Evolutionary conservation across 2,888 invertebrate species (phyloP).

Genomic region (Melolontha melolontha): DNA sequence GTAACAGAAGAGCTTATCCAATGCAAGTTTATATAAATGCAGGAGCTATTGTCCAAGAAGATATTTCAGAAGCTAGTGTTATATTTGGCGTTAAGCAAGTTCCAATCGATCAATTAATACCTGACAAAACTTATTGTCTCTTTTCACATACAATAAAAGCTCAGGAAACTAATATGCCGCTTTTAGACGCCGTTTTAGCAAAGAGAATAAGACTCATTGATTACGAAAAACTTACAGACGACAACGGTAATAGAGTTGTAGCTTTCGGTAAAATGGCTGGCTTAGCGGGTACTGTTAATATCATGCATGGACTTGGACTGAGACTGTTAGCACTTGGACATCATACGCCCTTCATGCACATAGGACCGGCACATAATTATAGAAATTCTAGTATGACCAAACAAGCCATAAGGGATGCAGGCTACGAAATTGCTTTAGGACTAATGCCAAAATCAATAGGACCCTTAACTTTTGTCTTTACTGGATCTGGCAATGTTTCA

Average conservation of each 20-base stretch:
- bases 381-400: constrained; percentile 97
- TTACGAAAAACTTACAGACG: constrained; percentile 96
- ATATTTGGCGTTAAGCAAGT: constrained; percentile 98
- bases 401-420: constrained; percentile 98
- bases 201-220: constrained; percentile 97
- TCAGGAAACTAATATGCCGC: constrained; percentile 97
- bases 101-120: constrained; percentile 91
- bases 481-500: constrained; percentile 97
- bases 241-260: constrained; percentile 84
- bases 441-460: constrained; percentile 99
- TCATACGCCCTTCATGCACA: constrained; percentile 99
- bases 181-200: constrained; percentile 94
- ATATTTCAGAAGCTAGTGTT: constrained; percentile 94
- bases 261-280: constrained; percentile 99
- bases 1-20: constrained; percentile 96
- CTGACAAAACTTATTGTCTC: constrained; percentile 97
- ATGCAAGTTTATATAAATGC: constrained; percentile 95
- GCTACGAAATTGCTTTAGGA: constrained; percentile 94
- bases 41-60: constrained; percentile 95
- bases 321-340: constrained; percentile 95
- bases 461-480: constrained; percentile 97
- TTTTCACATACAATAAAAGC: constrained; percentile 99
- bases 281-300: constrained; percentile 98
- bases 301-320: constrained; percentile 96
- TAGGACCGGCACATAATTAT: constrained; percentile 99